Conservation (phyloP, 2,888 invertebrate genomes). For the Helobdella robusta region DNA sequence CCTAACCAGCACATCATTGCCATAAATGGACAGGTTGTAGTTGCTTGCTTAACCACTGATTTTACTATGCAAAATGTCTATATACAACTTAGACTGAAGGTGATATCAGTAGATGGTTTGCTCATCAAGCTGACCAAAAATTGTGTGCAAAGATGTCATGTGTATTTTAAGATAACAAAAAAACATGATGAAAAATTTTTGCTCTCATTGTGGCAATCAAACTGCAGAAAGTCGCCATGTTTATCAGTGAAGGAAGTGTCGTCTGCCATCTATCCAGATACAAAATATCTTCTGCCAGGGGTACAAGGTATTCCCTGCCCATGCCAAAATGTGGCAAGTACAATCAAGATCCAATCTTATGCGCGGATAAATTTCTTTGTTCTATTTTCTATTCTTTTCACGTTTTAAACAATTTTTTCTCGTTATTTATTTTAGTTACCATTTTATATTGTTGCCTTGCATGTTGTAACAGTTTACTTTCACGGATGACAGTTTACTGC, state of each 20-base stretch:
- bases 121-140: conserved; percentile 78
- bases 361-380: conserved; percentile 68
- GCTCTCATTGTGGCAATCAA: conserved; percentile 88
- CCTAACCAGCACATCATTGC: conserved; percentile 30
- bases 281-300: conserved; percentile 62
- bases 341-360: conserved; percentile 75
- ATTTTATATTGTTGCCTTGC: no score
- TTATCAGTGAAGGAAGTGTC: conserved; percentile 61
- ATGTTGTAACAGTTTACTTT: no score
- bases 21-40: conserved; percentile 49
- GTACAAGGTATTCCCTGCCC: conserved; percentile 65
- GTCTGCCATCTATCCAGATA: conserved; percentile 43
- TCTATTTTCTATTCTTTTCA: no score
- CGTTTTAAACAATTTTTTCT: no score
- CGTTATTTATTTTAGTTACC: no score
- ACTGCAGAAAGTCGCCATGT: conserved; percentile 74
- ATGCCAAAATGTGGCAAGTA: conserved; percentile 84
- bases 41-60: conserved; percentile 91
- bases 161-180: conserved; percentile 80
- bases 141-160: conserved; percentile 85
- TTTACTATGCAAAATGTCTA: conserved; percentile 96
- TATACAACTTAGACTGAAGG: conserved; percentile 82
- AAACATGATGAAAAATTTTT: conserved; percentile 80
- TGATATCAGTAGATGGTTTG: conserved; percentile 77
- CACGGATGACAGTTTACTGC: no score